Base-by-base conservation (phyloP, 2,888 invertebrate species). In the Euzophera pinguis region DNA sequence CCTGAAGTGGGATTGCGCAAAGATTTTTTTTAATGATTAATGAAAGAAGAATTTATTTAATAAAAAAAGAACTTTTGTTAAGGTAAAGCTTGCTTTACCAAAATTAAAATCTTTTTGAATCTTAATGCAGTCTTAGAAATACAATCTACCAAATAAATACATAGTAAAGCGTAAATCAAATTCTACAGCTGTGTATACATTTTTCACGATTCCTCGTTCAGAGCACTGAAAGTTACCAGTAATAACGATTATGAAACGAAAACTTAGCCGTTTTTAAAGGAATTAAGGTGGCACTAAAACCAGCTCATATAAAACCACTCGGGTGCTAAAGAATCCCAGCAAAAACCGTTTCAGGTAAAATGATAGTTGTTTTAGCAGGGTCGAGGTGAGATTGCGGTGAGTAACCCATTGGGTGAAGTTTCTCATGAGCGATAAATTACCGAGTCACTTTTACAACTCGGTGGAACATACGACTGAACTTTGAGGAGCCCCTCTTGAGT, bases 391-490 rank as follows among this genome's bases (percentile, higher is more conserved):
- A 86, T 83, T 82, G 78, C 76, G 71, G 71, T 57, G 64, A 67
- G 65, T 64, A 63, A 73, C 71, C 75, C 73, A 71, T 70, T 69
- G 71, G 75, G 59, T 64, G 71, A 84, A 88, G 71, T 89, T 85
- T 71, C 75, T 78, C 78, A 75, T 77, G 70, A 76, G 73, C 84
- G 75, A 89, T 90, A 90, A 89, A 90, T 90, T 87, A 85, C 76
- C 64, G 64, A 88, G 85, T 86, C 87, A 80, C 81, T 84, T 84
- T 86, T 85, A 85, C 84, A 87, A 83, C 87, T 84, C 75, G 75
- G 61, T 68, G 71, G 82, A 84, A 84, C 85, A 75, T 85, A 86
- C 77, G 84, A 72, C 70, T 61, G 71, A 83, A 85, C 75, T 86
- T 86, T 69, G 64, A 67, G 63, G 58, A 55, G 57, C 39, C 43